These are phyloP conservation scores for Leptocoma aspasia DNA, from an alignment of 2,113 vertebrate genomes.

Conservation along the genomic window DNA sequence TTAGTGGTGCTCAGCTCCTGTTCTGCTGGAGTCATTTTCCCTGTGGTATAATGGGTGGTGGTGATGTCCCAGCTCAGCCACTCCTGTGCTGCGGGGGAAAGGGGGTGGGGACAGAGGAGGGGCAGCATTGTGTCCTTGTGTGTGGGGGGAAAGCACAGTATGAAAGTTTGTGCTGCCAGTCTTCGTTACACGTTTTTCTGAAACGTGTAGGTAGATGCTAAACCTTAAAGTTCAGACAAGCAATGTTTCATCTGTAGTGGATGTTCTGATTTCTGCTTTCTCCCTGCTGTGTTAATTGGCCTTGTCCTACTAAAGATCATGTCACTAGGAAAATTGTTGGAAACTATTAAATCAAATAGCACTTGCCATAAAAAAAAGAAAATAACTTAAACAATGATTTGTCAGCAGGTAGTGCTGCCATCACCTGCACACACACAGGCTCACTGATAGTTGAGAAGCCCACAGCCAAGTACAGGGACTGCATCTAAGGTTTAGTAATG, in stretches of 20 bases:
- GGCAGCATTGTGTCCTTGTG: neutral
- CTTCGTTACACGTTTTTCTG: neutral
- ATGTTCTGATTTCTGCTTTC: neutral
- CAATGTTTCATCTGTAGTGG: neutral
- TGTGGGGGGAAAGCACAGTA: rapidly evolving
- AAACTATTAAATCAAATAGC: neutral
- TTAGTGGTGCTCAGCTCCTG: neutral
- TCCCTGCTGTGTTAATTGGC: neutral
- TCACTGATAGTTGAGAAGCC: neutral
- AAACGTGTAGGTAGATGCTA: neutral
- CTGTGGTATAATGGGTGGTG: rapidly evolving
- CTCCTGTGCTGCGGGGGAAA: neutral
- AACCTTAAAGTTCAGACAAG: neutral
- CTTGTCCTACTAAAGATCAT: neutral
- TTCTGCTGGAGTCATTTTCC: neutral
- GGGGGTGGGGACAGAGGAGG: rapidly evolving
- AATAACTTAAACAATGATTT: neutral
- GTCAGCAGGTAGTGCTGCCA: neutral
- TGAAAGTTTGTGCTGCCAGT: neutral
- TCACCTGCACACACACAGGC: neutral
- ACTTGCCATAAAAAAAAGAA: neutral
- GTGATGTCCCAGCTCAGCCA: neutral
- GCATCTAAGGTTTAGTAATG: neutral
- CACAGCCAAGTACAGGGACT: neutral
- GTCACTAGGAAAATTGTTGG: neutral